Percentiles rank a stretch among this genome's conserved stretches.
Evolutionary conservation across 2,797 vertebrate species (phyloP).

Genomic region (Triplophysa bombifrons): DNA sequence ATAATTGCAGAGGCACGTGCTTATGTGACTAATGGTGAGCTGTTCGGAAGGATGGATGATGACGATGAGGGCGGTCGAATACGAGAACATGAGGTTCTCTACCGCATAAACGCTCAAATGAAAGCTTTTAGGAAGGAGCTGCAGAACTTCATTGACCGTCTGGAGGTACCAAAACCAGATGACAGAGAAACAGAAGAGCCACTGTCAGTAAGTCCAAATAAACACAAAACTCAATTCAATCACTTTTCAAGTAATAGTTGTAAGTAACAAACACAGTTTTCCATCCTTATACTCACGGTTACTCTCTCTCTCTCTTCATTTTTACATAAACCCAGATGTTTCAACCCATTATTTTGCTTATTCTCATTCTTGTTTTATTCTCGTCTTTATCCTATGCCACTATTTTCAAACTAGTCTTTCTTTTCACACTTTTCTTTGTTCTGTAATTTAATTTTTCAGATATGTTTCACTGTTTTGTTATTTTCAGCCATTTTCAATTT

Average conservation of each 20-base stretch:
- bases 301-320: conserved; percentile 25
- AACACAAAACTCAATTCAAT: too few relatives aligned
- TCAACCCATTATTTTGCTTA: conserved; percentile 99
- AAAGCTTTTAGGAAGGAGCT: conserved; percentile 98
- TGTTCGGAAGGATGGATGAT: conserved; percentile 92
- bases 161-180: conserved; percentile 94
- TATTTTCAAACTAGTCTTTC: conserved; percentile 99
- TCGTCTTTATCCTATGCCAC: conserved; percentile 98
- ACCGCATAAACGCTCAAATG: conserved; percentile 98
- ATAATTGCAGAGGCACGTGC: conserved; percentile 95
- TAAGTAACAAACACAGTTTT: background rate
- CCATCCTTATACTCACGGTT: conserved; percentile 18
- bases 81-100: conserved; percentile 95
- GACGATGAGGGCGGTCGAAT: conserved; percentile 95
- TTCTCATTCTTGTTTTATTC: conserved; percentile 99
- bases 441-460: conserved; percentile 77
- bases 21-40: conserved; percentile 92
- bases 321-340: conserved; percentile 91
- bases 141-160: conserved; percentile 94
- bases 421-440: conserved; percentile 99
- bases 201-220: conserved; percentile 89
- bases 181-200: conserved; percentile 90
- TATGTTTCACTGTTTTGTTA: conserved; percentile 56
- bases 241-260: background rate
- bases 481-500: conserved; percentile 76